Evolutionary conservation across 2,797 vertebrate genomes (phyloP).

Genomic region (Danio choprae): DNA sequence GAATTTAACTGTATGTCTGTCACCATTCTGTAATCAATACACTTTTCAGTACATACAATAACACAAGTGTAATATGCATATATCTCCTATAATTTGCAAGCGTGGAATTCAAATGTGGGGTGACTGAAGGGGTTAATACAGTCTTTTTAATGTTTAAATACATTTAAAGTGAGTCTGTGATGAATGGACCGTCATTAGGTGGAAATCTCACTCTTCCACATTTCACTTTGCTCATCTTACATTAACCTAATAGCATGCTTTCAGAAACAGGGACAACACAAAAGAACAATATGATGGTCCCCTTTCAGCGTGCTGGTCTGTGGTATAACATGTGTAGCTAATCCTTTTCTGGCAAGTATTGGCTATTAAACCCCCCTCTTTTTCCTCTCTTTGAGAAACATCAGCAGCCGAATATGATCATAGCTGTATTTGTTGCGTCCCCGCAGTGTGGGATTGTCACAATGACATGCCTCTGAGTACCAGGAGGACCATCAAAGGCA

Average conservation of each 20-base stretch:
- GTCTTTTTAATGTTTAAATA: slow-evolving; percentile 3
- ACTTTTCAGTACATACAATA: too few relatives aligned
- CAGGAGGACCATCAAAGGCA: slow-evolving; percentile 65
- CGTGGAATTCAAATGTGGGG: too few relatives aligned
- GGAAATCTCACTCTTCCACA: not conserved
- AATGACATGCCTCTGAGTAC: slow-evolving; percentile 63
- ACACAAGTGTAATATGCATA: too few relatives aligned
- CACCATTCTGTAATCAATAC: too few relatives aligned
- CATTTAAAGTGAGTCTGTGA: slow-evolving; percentile 3
- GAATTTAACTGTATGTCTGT: not conserved
- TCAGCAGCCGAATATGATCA: slow-evolving; percentile 35
- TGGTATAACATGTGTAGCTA: slow-evolving; percentile 33
- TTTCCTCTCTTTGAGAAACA: slow-evolving; percentile 39
- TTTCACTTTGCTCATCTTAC: slow-evolving; percentile 33
- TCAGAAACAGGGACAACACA: slow-evolving; percentile 31
- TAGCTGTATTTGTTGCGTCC: slow-evolving; percentile 54
- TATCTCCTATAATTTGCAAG: too few relatives aligned
- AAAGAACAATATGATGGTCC: slow-evolving; percentile 28
- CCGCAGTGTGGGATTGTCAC: slow-evolving; percentile 60
- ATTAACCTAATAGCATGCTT: slow-evolving; percentile 39
- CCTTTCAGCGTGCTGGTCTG: slow-evolving; percentile 13
- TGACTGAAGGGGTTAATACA: not conserved
- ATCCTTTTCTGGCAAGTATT: slow-evolving; percentile 48
- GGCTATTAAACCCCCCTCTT: slow-evolving; percentile 32
- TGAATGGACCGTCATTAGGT: slow-evolving; percentile 12